Base-by-base conservation (phyloP, 2,888 invertebrate genomes). In the Pyralis farinalis region DNA sequence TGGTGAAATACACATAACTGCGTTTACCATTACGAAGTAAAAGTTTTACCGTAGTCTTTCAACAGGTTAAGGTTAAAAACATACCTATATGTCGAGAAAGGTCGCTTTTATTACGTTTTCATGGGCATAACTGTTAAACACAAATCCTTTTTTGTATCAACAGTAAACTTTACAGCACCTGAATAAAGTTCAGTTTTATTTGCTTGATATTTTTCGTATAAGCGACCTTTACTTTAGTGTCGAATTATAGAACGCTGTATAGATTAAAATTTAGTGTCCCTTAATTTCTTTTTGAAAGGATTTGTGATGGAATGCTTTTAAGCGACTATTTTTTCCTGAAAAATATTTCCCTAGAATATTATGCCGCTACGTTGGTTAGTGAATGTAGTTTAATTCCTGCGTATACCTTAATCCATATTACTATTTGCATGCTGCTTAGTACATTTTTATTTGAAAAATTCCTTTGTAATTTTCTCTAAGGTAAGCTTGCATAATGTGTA, bases 81-180 rank as follows among this genome's bases (percentile, higher is more conserved):
- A 39, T 39, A 33, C 27, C 16, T 39, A 39, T 20, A 33, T 39
- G 30, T 28, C 27, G 20, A 11, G 16, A 28, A 33, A 39, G 39
- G 39, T 39, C 32, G 39, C 28, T 22, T 31, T 39, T 39, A 39
- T 39, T 39, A 39, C 39, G 25, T 37, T 39, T 39, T 39, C 39
- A 33, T 33, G 33, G 27, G 31, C 27, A 33, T 39, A 39, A 27
- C 20, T 33, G 33, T 33, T 39, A 39, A 33, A 39, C 39, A 39
- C 27, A 33, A 20, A 5, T 8, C 7, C 16, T 3, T 7, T 11
- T 33, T 27, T 33, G 10, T 12, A 33, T 10, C 3, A 10, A 28
- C 27, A 38, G 25, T 11, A 25, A 8, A 33, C 39, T 33, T 33
- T 28, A 16, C 20, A 4, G 1, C 3, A 7, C 12, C 3, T 27